These are phyloP conservation scores for Connochaetes taurinus DNA, from an alignment of 2,113 vertebrate species.

Conservation along the genomic window DNA sequence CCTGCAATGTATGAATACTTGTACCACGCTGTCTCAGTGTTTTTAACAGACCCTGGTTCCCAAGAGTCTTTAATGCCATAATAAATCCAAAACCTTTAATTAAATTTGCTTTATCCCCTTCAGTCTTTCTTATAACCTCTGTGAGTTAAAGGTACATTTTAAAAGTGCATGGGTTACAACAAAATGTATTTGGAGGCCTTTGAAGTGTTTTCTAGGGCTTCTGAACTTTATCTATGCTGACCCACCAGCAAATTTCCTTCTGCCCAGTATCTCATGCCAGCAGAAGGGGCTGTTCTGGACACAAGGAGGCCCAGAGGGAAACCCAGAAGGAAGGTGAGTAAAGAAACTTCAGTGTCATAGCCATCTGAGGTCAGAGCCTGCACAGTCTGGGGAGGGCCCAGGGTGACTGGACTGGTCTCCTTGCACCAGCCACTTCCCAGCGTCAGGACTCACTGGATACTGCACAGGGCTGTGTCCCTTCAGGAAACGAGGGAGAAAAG, in stretches of 20 bases:
- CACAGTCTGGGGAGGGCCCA: not conserved
- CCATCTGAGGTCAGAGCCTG: not conserved
- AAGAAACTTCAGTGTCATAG: not conserved
- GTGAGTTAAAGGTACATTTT: not conserved
- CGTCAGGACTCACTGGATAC: not conserved
- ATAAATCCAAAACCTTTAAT: conserved; percentile 25
- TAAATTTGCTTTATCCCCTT: conserved; percentile 12
- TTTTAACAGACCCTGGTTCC: conserved; percentile 14
- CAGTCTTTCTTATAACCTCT: not conserved
- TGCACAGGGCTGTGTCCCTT: not conserved
- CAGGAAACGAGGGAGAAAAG: not conserved
- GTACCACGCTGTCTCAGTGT: conserved; percentile 12
- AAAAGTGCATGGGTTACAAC: not conserved
- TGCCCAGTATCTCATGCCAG: not conserved
- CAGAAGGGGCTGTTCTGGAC: not conserved
- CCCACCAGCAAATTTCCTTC: not conserved
- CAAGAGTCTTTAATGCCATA: conserved; percentile 2
- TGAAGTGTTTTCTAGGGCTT: conserved; percentile 9
- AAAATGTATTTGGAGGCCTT: not conserved
- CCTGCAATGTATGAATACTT: not conserved
- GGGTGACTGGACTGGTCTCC: not conserved
- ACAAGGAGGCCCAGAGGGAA: not conserved
- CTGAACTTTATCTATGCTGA: conserved; percentile 30
- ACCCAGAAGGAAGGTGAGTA: not conserved
- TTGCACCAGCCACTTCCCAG: not conserved